Percentiles rank a stretch among this genome's conserved stretches.
Conservation (phyloP, 2,888 invertebrate genomes). For the Serrognathus titanus region DNA sequence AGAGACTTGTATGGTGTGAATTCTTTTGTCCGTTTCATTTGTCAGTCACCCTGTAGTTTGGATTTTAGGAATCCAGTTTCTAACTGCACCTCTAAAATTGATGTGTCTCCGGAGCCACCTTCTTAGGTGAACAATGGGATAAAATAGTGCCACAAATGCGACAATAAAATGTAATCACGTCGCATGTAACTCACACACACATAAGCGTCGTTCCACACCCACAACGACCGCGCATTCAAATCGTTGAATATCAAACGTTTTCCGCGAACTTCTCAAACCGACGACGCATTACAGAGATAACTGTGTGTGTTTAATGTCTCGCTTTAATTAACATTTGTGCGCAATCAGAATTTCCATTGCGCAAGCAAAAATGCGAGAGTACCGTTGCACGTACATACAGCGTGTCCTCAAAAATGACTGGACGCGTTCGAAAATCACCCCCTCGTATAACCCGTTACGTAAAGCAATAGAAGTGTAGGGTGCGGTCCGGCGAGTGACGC, state of each 20-base stretch:
- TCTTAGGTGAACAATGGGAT: too few relatives aligned
- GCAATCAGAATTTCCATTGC: background rate
- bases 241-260: background rate
- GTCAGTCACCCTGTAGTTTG: too few relatives aligned
- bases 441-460: too few relatives aligned
- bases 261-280: background rate
- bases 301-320: slow-evolving; percentile 6
- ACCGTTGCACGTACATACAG: background rate
- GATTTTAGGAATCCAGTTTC: too few relatives aligned
- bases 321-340: slow-evolving; percentile 12
- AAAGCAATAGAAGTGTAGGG: too few relatives aligned
- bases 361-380: background rate
- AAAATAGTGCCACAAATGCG: background rate
- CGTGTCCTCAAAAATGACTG: too few relatives aligned
- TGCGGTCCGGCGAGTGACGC: too few relatives aligned
- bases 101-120: too few relatives aligned
- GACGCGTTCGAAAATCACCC: too few relatives aligned
- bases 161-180: background rate
- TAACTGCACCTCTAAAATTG: too few relatives aligned
- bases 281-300: slow-evolving; percentile 4
- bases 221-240: background rate
- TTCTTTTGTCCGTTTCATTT: too few relatives aligned
- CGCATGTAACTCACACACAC: background rate
- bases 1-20: too few relatives aligned
- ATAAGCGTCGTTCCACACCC: background rate